Evolutionary conservation across 2,888 invertebrate genomes (phyloP), one percentile per base, ranked within the genome.

Genomic region (Himalopsyche japonica): DNA sequence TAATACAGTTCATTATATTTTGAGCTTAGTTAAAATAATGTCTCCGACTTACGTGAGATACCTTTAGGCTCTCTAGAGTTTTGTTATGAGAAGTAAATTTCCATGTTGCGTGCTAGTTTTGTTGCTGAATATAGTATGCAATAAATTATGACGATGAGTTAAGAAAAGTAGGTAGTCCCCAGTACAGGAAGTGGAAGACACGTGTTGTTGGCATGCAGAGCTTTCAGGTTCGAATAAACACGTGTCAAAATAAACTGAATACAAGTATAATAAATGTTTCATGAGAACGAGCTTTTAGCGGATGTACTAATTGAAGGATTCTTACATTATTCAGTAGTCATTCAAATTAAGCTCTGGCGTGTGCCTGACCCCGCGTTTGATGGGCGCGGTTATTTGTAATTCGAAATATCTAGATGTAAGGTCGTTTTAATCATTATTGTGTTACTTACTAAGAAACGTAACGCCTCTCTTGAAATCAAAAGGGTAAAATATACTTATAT

Each of bases 231-330:
- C 64, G 34, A 24, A 37, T 64, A 57, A 57, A 70, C 82, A 82
- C 82, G 82, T 82, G 82, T 82, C 76, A 77, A 47, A 76, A 77
- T 49, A 77, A n/a, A 77, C 27, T 18, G 77, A 76, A n/a, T 57
- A 34, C 34, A 4, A 76, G 76, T 76, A n/a, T 76, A 57, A 76
- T 76, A 76, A 76, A 76, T 76, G 27, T 76, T 76, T 76, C 76
- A 76, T 76, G 76, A 76, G 76, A 34, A 57, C 57, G 57, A 57
- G 32, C 76, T 76, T 43, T 37, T 15, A 8, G 79, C 82, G 82
- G 82, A 82, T 79, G 47, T 47, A 70, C 82, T 82, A 82, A 82
- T 82, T 82, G 82, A 82, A 30, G 77, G 34, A 48, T 80, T 57
- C 57, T 57, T 57, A 57, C 24, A 57, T 57, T 57, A 57, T 57